Evolutionary conservation across 2,113 vertebrate species (phyloP).

Genomic region (Labeo rohita): DNA sequence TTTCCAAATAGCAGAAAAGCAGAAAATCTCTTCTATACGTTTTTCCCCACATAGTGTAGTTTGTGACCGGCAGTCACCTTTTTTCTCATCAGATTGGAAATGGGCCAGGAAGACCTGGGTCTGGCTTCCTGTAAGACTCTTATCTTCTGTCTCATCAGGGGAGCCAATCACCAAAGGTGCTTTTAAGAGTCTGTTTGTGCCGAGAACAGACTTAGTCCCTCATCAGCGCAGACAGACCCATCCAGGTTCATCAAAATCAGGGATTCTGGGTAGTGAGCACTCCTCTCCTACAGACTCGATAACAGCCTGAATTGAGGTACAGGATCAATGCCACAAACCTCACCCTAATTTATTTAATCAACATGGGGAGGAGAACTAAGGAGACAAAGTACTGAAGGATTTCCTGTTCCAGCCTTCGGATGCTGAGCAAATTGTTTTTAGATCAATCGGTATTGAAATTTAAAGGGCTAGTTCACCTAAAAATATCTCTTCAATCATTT

Average conservation of each 20-base stretch:
- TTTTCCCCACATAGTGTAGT: conserved; percentile 36
- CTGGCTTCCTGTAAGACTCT: conserved; percentile 63
- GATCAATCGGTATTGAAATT: neutral
- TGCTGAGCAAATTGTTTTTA: conserved; percentile 7
- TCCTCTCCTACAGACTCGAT: conserved; percentile 39
- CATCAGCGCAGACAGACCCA: conserved; percentile 66
- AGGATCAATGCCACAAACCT: conserved; percentile 52
- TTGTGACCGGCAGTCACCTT: conserved; percentile 49
- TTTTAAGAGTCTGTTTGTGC: conserved; percentile 62
- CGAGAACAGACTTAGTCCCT: conserved; percentile 61
- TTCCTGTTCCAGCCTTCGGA: neutral
- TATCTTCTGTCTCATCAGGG: conserved; percentile 66
- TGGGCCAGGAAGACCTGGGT: conserved; percentile 52
- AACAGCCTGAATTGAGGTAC: conserved; percentile 32
- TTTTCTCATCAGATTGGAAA: conserved; percentile 71
- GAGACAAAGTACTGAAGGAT: neutral
- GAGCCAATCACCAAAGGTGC: conserved; percentile 70
- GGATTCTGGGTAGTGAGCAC: conserved; percentile 49
- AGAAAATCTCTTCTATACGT: neutral
- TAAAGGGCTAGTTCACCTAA: neutral
- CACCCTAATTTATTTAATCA: conserved; percentile 56
- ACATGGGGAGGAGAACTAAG: conserved; percentile 29
- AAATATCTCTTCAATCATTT: neutral
- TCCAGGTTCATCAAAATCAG: conserved; percentile 62
- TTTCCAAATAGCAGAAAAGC: neutral